Evolutionary conservation across 2,113 vertebrate species (phyloP), one percentile per base, ranked within the genome.

Genomic region (Myotis lucifugus): DNA sequence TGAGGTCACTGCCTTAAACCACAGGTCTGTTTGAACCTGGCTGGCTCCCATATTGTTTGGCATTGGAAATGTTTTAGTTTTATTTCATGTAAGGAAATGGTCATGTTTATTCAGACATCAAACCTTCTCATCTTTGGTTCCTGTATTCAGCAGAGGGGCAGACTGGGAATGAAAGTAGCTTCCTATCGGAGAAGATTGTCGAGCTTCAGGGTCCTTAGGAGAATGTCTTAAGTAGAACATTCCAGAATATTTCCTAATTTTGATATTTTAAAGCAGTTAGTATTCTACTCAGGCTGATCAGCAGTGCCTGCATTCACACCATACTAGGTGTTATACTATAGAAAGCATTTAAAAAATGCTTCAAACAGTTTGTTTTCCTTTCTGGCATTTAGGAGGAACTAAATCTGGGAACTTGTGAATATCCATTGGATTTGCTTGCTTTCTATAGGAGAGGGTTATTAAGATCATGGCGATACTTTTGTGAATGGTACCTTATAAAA

Each of bases 401-500:
- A 79, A 96, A 95, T 12, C 56, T 66, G 73, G 69, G 66, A 85
- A 85, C 59, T 83, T 97, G 67, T 95, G 94, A 97, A 92, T 96
- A 94, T 97, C 94, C 94, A 87, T 89, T 90, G 85, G 69, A 94
- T 95, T 96, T 95, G 23, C 88, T 95, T 97, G 82, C 93, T 95
- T 96, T 90, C 66, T 67, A 1, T 70, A 84, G 64, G 48, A 85
- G 77, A 92, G 92, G 85, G 82, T 95, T 96, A 96, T 96, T 97
- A 92, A 95, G 93, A 92, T 90, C 81, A 70, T 73, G 15, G 64
- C 88, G 73, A 91, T 54, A 67, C 88, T 97, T 98, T 97, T 97
- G 87, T 97, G 96, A 98, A 97, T 98, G 96, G 50, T 96, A 97
- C 92, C 92, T 98, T 97, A 97, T 88, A 94, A 97, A 97, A 97